Evolutionary conservation across 2,888 invertebrate genomes (phyloP), one percentile per base, ranked within the genome.

Genomic region (Trimorus sp.): DNA sequence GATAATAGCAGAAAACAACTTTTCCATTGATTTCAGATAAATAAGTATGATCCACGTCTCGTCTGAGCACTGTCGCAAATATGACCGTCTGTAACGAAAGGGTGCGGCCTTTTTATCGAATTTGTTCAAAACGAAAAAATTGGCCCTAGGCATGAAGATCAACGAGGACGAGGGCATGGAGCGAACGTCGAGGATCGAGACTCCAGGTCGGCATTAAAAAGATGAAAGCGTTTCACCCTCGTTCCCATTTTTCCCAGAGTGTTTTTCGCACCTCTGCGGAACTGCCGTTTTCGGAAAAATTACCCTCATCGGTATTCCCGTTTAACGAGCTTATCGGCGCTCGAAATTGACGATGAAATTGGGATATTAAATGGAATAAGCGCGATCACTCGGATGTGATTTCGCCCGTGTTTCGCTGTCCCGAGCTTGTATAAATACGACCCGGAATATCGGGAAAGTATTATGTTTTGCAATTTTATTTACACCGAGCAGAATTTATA

Each of bases 81-180:
- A 89, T 88, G 88, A 90, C 71, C 89, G 89, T 83, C 84, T 91
- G 82, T 90, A 91, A 80, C 90, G 91, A 49, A 91, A 91, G 84
- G 89, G 91, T 60, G 87, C 89, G 65, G 89, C 89, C 54, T 91
- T 90, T 85, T 84, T 91, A 58, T 87, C 90, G 62, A 89, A 86
- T 78, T 83, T 91, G 26, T 91, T 91, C 84, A 89, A 87, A 75
- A 86, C 87, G 71, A 89, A 87, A 82, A 90, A 88, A 86, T 84
- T 90, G 82, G 85, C 87, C 80, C 80, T 90, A 86, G 91, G 90
- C 70, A 90, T 91, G 91, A 90, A 90, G 88, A 89, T 91, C 86
- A 88, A 90, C 83, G 90, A 90, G 84, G 90, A 90, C 85, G 89
- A 90, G 74, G 87, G 88, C 60, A 90, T 90, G 90, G 89, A 91